Evolutionary conservation across 2,888 invertebrate species (phyloP).

Genomic region (Aelia acuminata): DNA sequence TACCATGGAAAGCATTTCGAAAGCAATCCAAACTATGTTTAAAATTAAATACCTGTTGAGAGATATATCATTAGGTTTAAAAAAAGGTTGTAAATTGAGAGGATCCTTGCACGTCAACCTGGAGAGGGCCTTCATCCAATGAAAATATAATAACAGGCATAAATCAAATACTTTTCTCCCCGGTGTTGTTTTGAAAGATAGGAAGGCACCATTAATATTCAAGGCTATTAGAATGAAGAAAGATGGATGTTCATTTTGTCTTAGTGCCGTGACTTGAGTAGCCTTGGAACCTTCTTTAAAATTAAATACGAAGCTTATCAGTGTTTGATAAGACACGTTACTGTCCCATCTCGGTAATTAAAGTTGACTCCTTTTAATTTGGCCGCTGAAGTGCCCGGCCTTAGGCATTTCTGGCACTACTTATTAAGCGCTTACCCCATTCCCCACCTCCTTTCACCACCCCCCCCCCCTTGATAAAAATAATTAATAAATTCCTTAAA

Average conservation of each 20-base stretch:
- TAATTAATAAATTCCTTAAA: no score
- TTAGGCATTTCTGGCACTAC: no score
- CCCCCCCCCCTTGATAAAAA: no score
- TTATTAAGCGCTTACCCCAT: no score
- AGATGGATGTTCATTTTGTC: conserved; percentile 23
- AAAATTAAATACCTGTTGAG: conserved; percentile 17
- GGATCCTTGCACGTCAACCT: neutral
- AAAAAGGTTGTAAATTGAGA: conserved; percentile 8
- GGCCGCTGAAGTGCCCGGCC: neutral
- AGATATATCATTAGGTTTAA: neutral
- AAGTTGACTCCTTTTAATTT: neutral
- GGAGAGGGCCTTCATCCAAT: conserved; percentile 2
- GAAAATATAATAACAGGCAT: conserved; percentile 48
- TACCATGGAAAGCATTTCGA: neutral
- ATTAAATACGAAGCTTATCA: neutral
- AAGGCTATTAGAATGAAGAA: conserved; percentile 11
- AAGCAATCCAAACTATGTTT: neutral
- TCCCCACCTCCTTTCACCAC: no score
- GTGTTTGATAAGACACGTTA: neutral
- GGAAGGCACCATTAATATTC: conserved; percentile 48
- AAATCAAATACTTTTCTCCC: conserved; percentile 1
- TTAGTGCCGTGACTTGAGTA: conserved; percentile 11
- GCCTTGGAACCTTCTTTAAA: conserved; percentile 38
- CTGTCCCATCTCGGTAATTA: neutral
- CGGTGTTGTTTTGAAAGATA: conserved; percentile 43